These are phyloP conservation scores for Lytechinus pictus DNA, from an alignment of 35 echinoderm and acorn worm genomes.

Conservation along the genomic window DNA sequence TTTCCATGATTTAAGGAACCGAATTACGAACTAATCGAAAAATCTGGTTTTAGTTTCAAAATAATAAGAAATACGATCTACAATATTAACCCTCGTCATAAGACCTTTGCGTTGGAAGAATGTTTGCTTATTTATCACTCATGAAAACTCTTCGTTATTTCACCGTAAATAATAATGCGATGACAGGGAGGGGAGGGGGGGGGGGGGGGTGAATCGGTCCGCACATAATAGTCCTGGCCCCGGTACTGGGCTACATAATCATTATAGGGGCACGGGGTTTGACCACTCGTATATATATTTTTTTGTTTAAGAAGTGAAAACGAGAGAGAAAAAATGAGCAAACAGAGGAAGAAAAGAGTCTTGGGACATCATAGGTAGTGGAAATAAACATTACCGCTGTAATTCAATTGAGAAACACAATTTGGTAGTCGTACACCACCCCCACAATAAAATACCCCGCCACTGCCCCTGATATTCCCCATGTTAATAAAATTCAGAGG, in stretches of 20 bases:
- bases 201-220: too few relatives aligned
- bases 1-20: not conserved
- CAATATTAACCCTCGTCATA: not conserved
- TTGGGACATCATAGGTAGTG: too few relatives aligned
- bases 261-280: too few relatives aligned
- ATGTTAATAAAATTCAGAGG: not conserved
- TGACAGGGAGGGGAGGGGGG: not conserved
- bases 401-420: too few relatives aligned
- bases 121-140: not conserved
- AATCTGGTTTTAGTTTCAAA: not conserved
- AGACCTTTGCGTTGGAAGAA: not conserved
- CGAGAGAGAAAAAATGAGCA: too few relatives aligned
- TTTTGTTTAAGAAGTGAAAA: too few relatives aligned
- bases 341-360: too few relatives aligned
- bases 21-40: not conserved
- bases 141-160: not conserved
- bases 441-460: not conserved
- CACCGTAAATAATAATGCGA: not conserved
- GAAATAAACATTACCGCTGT: too few relatives aligned
- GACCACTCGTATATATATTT: too few relatives aligned
- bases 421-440: too few relatives aligned
- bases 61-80: not conserved
- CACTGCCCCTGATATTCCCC: not conserved
- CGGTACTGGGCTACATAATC: too few relatives aligned
- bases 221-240: too few relatives aligned